Conservation (phyloP, 2,113 vertebrate species). For the Synchiropus splendidus region DNA sequence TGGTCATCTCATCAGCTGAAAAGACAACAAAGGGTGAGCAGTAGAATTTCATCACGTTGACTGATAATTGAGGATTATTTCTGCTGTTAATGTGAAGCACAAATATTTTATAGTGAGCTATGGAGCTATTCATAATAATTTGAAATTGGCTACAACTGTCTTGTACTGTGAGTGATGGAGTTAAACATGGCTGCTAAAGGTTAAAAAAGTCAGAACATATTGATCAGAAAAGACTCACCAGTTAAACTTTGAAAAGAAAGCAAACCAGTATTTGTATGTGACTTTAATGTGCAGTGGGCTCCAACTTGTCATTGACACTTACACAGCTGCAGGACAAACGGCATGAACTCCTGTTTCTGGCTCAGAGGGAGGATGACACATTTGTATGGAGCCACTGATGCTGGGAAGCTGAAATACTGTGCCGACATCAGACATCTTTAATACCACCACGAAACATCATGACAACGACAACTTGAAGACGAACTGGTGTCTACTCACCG, state of each 20-base stretch:
- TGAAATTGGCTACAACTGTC: too few species aligned
- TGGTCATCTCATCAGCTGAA: slow-evolving; percentile 83
- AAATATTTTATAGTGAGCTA: too few species aligned
- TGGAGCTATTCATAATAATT: too few species aligned
- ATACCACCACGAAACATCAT: neutral
- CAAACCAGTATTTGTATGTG: too few species aligned
- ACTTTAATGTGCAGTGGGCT: too few species aligned
- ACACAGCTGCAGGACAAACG: slow-evolving; percentile 86
- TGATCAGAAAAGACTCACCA: too few species aligned
- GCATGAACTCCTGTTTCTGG: slow-evolving; percentile 86
- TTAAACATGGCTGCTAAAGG: too few species aligned
- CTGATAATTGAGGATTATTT: too few species aligned
- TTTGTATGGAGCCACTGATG: slow-evolving; percentile 83
- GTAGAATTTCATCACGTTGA: neutral
- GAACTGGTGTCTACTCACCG: slow-evolving; percentile 56
- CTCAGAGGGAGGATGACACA: slow-evolving; percentile 88
- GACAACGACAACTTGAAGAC: neutral
- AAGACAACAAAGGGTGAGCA: neutral
- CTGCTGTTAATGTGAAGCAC: too few species aligned
- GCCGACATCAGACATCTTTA: neutral
- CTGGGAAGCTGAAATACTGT: slow-evolving; percentile 90
- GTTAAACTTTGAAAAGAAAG: too few species aligned
- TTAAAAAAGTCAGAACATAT: too few species aligned
- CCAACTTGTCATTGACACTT: slow-evolving; percentile 44
- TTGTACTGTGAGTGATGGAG: too few species aligned